These are phyloP conservation scores for Lepilemur septentrionalis DNA, from an alignment of 2,797 vertebrate species.

Conservation along the genomic window DNA sequence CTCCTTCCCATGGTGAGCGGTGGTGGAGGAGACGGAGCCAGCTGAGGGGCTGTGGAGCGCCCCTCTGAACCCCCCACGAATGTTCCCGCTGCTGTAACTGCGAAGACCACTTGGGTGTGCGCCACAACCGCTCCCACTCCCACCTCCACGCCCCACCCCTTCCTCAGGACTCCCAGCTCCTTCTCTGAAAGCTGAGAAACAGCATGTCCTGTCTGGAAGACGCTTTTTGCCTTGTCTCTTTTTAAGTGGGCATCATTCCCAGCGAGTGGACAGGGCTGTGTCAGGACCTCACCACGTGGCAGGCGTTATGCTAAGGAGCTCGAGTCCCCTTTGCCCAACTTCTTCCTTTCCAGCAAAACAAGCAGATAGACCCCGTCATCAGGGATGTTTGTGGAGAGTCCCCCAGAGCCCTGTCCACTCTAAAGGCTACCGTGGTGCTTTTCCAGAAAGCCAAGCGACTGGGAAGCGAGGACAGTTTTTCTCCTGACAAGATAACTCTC, in stretches of 20 bases:
- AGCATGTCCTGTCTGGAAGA: background rate
- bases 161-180: background rate
- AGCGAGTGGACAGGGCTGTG: fast-evolving
- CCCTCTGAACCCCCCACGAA: background rate
- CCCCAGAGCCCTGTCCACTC: background rate
- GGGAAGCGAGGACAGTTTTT: background rate
- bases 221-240: background rate
- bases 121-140: fast-evolving
- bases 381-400: background rate
- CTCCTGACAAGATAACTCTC: background rate
- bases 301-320: background rate
- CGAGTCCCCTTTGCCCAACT: background rate
- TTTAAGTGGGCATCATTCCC: background rate
- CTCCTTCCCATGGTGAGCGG: background rate
- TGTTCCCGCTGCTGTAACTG: background rate
- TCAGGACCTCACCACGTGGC: fast-evolving
- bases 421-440: background rate
- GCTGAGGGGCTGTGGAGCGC: background rate
- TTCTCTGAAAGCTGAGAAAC: background rate
- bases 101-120: fast-evolving
- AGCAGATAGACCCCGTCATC: background rate
- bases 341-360: background rate
- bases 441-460: background rate
- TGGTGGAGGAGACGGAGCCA: background rate
- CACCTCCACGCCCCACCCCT: background rate